These are phyloP conservation scores for Peromyscus maniculatus DNA, from an alignment of 2,113 vertebrate species.

Conservation along the genomic window DNA sequence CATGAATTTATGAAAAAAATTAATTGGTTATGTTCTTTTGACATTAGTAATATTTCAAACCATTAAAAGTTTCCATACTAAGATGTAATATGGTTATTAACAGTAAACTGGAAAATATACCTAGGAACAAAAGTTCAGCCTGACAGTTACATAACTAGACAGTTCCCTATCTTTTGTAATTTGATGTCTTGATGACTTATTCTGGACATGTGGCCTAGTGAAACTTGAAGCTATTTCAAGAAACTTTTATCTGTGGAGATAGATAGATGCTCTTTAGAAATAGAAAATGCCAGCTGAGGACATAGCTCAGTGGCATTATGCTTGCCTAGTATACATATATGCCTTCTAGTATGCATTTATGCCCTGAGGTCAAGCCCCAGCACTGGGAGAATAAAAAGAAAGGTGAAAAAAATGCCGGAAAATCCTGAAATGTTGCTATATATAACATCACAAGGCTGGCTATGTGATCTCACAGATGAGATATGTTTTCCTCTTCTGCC, in stretches of 20 bases:
- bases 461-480: slow-evolving; percentile 33
- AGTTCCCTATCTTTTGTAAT: neutral
- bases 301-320: neutral
- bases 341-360: neutral
- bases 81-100: neutral
- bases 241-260: neutral
- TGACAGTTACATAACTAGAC: neutral
- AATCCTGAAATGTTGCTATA: neutral
- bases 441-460: slow-evolving; percentile 17
- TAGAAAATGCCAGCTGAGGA: neutral
- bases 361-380: neutral
- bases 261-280: slow-evolving; percentile 1
- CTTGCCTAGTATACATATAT: neutral
- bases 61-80: slow-evolving; percentile 39
- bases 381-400: neutral
- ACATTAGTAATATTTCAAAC: neutral
- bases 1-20: slow-evolving; percentile 29
- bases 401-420: too few relatives aligned
- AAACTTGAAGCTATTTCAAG: neutral
- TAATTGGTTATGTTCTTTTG: neutral
- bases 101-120: slow-evolving; percentile 41
- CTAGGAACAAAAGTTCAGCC: slow-evolving; percentile 6
- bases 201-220: fast-evolving
- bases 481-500: slow-evolving; percentile 63
- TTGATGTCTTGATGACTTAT: neutral